Evolutionary conservation across 2,888 invertebrate genomes (phyloP).

Genomic region (Acleris emargana): DNA sequence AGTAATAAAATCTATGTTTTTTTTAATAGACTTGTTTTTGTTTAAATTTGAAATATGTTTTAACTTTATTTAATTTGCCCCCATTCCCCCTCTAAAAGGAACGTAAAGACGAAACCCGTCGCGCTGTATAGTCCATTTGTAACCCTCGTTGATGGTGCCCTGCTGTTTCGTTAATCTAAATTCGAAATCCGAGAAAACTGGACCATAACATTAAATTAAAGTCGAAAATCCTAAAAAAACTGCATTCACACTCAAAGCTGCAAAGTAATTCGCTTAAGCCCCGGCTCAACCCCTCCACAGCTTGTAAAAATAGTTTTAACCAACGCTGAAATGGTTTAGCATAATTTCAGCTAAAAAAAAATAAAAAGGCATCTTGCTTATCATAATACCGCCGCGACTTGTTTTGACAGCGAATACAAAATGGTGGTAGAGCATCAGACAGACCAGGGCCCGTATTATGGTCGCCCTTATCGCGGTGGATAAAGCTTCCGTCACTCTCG

Average conservation of each 20-base stretch:
- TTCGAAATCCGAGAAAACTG: not conserved
- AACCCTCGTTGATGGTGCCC: too few species aligned
- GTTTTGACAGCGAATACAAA: not conserved
- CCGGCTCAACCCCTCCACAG: conserved; percentile 9
- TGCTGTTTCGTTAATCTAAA: not conserved
- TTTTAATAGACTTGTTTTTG: too few species aligned
- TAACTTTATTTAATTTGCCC: too few species aligned
- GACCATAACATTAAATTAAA: not conserved
- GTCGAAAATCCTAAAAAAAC: not conserved
- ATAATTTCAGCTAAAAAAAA: conserved; percentile 9
- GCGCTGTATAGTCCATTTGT: too few species aligned
- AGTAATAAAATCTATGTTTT: too few species aligned
- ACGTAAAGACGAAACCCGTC: too few species aligned
- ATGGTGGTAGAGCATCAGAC: too few species aligned
- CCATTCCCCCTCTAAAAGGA: too few species aligned
- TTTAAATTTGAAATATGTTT: too few species aligned
- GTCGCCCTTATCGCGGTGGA: too few species aligned
- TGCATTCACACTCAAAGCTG: not conserved
- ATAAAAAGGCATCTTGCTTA: not conserved
- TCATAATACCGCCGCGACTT: conserved; percentile 3
- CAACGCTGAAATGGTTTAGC: conserved; percentile 5
- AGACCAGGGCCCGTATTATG: too few species aligned
- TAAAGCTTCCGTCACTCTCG: too few species aligned
- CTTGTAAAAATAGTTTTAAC: conserved; percentile 13
- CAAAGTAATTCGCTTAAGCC: not conserved